These are phyloP conservation scores for Peromyscus aztecus DNA, from an alignment of 2,797 vertebrate genomes.

Conservation along the genomic window DNA sequence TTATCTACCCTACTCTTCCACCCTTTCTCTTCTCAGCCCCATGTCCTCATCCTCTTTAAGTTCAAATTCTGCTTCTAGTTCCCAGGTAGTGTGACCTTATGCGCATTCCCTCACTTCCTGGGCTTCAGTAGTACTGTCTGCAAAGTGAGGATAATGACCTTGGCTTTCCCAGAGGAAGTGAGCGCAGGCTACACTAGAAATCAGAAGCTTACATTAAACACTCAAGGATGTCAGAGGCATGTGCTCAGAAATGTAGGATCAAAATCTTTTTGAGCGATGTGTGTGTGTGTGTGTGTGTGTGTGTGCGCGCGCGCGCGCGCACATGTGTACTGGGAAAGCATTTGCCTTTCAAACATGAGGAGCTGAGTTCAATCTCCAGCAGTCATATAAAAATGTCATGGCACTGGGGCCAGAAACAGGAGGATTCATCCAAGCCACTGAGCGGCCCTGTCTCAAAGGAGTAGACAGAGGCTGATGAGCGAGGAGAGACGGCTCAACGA, in stretches of 20 bases:
- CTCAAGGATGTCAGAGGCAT: neutral
- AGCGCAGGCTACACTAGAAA: neutral
- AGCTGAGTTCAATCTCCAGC: neutral
- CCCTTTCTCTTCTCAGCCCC: neutral
- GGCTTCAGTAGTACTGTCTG: slow-evolving; percentile 4
- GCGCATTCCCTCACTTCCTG: slow-evolving; percentile 27
- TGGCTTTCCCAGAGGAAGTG: slow-evolving; percentile 7
- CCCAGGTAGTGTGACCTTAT: neutral
- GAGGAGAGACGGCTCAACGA: neutral
- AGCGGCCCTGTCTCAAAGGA: neutral
- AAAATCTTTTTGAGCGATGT: neutral
- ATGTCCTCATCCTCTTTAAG: neutral
- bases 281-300: too few species aligned
- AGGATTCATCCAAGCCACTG: neutral
- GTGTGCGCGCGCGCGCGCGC: too few species aligned
- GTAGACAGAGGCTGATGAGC: neutral
- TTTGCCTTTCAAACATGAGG: neutral
- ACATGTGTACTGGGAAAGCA: too few species aligned
- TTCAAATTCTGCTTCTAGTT: neutral
- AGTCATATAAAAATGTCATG: neutral
- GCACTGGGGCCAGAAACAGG: neutral
- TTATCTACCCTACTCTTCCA: neutral
- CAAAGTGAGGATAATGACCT: neutral
- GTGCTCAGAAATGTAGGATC: slow-evolving; percentile 29
- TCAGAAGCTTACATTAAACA: slow-evolving; percentile 8